Evolutionary conservation across 2,888 invertebrate genomes (phyloP), one percentile per base, ranked within the genome.

Genomic region (Sycophila texana): DNA sequence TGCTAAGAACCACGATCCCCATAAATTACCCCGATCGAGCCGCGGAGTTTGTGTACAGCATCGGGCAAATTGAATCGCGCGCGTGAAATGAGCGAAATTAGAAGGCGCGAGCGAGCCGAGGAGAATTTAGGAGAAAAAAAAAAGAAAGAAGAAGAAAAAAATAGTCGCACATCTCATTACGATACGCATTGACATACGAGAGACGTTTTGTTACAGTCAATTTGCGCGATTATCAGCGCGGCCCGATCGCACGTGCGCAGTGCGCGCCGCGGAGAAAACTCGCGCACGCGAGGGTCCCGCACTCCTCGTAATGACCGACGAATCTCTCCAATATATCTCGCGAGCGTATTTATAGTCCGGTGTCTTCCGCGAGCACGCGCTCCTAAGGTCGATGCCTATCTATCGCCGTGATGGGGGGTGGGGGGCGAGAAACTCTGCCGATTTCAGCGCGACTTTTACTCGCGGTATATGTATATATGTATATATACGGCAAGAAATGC

Each of bases 351-450:
- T 22, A n/a, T 67, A 74, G 14, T 39, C 49, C 61, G 18, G 61
- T 67, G 73, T 63, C 75, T 76, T 67, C 60, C 58, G 76, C 72
- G 76, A 67, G 60, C 57, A 66, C 72, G 72, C 53, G 77, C 22
- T 79, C 39, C 39, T 72, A 75, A 79, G 74, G 65, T 79, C 74
- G 79, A 79, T 74, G 74, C 51, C 79, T 70, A 74, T 79, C 74
- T 26, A 47, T 68, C 74, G 30, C 49, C 60, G 2, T 30, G 14
- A 10, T 7, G 10, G 39, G 39, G 39, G 39, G 39, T 5, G 39
- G 18, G 57, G 12, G 13, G 47, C 22, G 66, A 77, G 73, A 78
- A 73, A 73, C 67, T 71, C 58, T 7, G 10, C 39, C 39, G 39
- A 39, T 72, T 26, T 49, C 47, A 39, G 18, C 30, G 16, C 53